Conservation (phyloP, 2,797 vertebrate species). For the Sebastes melanostomus region DNA sequence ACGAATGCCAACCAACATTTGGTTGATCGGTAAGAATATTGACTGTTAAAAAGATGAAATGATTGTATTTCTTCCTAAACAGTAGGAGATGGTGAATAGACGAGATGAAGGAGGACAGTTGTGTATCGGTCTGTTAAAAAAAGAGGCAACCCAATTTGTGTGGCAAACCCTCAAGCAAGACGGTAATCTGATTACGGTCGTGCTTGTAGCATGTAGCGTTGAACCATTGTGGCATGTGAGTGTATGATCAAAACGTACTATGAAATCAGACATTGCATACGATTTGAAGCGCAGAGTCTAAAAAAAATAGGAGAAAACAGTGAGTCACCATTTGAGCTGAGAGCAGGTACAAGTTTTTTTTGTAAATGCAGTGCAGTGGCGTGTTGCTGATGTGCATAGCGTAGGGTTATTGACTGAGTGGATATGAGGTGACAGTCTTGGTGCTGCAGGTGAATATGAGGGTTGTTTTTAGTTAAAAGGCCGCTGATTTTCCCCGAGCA, state of each 20-base stretch:
- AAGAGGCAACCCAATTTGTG: not conserved
- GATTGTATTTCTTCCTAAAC: conserved; percentile 57
- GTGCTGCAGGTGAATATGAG: conserved; percentile 22
- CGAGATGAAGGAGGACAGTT: not conserved
- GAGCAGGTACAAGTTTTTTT: not conserved
- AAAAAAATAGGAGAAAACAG: not conserved
- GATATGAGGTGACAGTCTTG: not conserved
- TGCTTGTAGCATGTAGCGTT: conserved; percentile 5
- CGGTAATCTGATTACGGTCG: not conserved
- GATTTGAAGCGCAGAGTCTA: not conserved
- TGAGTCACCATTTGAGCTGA: not conserved
- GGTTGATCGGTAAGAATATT: conserved; percentile 39
- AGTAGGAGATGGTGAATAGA: not conserved
- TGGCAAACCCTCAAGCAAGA: not conserved
- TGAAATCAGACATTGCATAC: not conserved
- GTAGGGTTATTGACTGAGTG: conserved; percentile 9
- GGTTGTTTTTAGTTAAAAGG: conserved; percentile 15
- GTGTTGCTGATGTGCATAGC: not conserved
- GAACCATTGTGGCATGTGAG: not conserved
- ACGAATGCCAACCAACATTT: conserved; percentile 49
- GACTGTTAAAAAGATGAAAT: conserved; percentile 49
- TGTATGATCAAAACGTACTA: not conserved
- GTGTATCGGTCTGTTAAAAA: not conserved
- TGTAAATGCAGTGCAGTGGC: not conserved
- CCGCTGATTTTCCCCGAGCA: conserved; percentile 13